Percentiles rank a stretch among this genome's conserved stretches.
Conservation (phyloP, 2,797 vertebrate species). For the Helostoma temminkii region DNA sequence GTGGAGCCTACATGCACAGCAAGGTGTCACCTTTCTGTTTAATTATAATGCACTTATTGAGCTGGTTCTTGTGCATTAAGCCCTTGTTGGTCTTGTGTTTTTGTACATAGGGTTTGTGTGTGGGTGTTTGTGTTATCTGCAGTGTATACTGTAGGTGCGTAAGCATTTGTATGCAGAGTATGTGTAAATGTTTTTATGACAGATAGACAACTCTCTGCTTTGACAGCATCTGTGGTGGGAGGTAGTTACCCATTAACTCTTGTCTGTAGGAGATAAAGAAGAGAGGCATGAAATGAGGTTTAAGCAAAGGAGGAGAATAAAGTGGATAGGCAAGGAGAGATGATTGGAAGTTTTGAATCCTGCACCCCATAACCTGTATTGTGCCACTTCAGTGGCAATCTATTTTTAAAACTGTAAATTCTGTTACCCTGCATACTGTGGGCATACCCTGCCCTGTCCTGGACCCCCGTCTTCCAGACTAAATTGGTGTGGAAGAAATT, state of each 20-base stretch:
- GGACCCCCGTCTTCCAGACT: constrained; percentile 26
- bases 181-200: not conserved
- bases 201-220: not conserved
- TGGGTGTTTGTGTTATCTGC: not conserved
- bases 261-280: constrained; percentile 4
- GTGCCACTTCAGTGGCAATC: constrained; percentile 23
- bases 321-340: not conserved
- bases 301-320: constrained; percentile 6
- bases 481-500: constrained; percentile 34
- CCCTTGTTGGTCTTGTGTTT: too few relatives aligned
- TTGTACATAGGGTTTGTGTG: not conserved
- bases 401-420: constrained; percentile 44
- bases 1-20: constrained; percentile 10
- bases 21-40: constrained; percentile 17
- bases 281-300: not conserved
- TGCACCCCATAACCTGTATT: constrained; percentile 3
- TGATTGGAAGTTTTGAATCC: constrained; percentile 18
- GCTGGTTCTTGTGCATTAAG: too few relatives aligned
- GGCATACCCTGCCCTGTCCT: constrained; percentile 23
- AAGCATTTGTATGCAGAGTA: not conserved
- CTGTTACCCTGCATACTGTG: constrained; percentile 34
- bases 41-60: constrained; percentile 17
- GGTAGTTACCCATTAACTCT: constrained; percentile 20
- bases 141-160: not conserved
- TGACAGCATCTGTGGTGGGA: constrained; percentile 54